phyloP scores from a whole-genome alignment of 2,113 vertebrate genomes.

The Sturnus vulgaris region DNA sequence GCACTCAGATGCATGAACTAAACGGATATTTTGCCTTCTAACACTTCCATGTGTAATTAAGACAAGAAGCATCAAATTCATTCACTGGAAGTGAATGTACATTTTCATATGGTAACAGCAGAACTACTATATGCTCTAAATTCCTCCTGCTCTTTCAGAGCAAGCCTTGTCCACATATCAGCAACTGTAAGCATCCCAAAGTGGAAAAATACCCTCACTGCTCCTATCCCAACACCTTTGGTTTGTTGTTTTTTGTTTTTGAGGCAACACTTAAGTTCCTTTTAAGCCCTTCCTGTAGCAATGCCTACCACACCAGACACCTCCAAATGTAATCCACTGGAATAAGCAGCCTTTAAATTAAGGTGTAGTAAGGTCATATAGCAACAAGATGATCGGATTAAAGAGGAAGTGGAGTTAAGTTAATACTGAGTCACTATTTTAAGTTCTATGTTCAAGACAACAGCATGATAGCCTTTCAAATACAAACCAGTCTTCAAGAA shows the following conservation, averaged over 20 bases:
- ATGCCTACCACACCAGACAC: slow-evolving; percentile 22
- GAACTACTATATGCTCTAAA: neutral
- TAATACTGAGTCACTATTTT: slow-evolving; percentile 59
- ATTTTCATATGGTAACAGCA: neutral
- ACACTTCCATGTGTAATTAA: neutral
- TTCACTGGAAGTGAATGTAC: neutral
- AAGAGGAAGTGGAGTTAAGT: slow-evolving; percentile 57
- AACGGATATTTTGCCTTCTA: neutral
- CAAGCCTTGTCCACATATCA: neutral
- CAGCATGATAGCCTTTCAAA: slow-evolving; percentile 1
- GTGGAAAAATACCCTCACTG: neutral
- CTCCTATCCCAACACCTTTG: neutral
- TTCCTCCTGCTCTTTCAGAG: neutral
- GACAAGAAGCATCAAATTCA: neutral
- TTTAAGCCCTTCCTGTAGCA: slow-evolving; percentile 23
- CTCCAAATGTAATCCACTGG: slow-evolving; percentile 58
- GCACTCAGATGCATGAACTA: too few species aligned
- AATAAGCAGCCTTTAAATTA: slow-evolving; percentile 63
- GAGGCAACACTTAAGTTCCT: neutral
- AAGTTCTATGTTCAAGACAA: slow-evolving; percentile 24
- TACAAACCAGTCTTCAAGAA: neutral
- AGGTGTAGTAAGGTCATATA: slow-evolving; percentile 60
- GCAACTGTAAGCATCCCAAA: neutral
- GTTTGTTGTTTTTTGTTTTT: neutral
- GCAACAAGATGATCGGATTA: slow-evolving; percentile 60